A percentile compares a stretch with the other conserved stretches of the same genome.
phyloP scores from a whole-genome alignment of 2,888 invertebrate species.

The Hydropsyche betteni region DNA sequence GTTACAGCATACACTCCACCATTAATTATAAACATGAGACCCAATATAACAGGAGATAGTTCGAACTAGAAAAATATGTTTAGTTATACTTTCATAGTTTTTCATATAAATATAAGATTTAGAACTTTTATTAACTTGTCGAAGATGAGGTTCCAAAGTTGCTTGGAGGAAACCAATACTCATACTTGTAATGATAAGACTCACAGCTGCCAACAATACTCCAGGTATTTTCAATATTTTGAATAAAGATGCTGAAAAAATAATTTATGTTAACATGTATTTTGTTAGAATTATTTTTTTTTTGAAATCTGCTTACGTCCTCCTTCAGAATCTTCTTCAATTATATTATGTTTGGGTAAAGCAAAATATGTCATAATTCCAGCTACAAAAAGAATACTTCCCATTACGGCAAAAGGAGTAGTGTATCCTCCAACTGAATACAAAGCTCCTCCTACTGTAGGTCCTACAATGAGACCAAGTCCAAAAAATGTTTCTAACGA shows the following conservation, averaged over 20 bases:
- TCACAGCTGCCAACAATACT: slow-evolving; percentile 73
- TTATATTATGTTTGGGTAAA: slow-evolving; percentile 71
- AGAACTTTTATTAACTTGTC: slow-evolving; percentile 62
- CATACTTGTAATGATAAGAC: slow-evolving; percentile 80
- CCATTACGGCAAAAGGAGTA: slow-evolving; percentile 83
- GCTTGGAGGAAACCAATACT: slow-evolving; percentile 90
- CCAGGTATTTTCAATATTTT: slow-evolving; percentile 77
- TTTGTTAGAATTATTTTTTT: slow-evolving; percentile 8
- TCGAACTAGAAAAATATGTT: slow-evolving; percentile 63
- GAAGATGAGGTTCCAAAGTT: slow-evolving; percentile 87
- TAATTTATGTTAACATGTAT: slow-evolving; percentile 23
- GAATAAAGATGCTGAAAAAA: slow-evolving; percentile 69
- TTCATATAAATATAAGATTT: background rate
- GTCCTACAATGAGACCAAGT: slow-evolving; percentile 86
- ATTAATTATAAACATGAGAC: slow-evolving; percentile 85
- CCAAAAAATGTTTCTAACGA: slow-evolving; percentile 90
- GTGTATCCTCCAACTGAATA: slow-evolving; percentile 82
- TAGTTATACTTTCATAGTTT: background rate
- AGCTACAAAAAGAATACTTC: slow-evolving; percentile 77
- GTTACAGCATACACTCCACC: slow-evolving; percentile 82
- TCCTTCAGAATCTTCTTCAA: slow-evolving; percentile 67
- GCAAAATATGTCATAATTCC: slow-evolving; percentile 78
- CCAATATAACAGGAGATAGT: slow-evolving; percentile 75
- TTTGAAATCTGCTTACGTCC: slow-evolving; percentile 66
- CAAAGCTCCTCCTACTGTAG: slow-evolving; percentile 87